Conservation (phyloP, 2,113 vertebrate genomes). For the Saimiri boliviensis region DNA sequence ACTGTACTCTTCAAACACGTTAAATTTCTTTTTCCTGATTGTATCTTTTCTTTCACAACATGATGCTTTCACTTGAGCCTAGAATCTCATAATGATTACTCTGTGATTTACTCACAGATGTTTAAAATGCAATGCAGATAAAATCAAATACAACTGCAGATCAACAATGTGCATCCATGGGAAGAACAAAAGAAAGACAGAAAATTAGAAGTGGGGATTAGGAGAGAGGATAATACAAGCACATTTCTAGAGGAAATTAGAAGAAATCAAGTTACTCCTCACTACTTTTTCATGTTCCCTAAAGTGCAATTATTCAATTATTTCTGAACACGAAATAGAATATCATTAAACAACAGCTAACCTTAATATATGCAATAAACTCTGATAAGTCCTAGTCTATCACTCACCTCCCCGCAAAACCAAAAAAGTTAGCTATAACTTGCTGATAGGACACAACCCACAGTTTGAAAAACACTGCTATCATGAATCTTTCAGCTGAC, state of each 20-base stretch:
- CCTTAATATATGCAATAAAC: neutral
- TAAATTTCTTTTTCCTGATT: constrained; percentile 8
- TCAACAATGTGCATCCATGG: neutral
- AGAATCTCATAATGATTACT: neutral
- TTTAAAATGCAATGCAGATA: neutral
- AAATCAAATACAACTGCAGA: neutral
- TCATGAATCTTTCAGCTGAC: neutral
- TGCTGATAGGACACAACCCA: neutral
- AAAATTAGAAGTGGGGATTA: neutral
- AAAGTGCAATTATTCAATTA: neutral
- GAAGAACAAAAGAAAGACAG: neutral
- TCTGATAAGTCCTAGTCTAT: neutral
- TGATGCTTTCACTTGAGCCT: neutral
- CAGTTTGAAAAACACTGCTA: neutral
- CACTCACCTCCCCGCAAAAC: neutral
- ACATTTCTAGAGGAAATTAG: neutral
- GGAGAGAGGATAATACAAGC: neutral
- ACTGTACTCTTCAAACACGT: neutral
- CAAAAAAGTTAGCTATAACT: neutral
- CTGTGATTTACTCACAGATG: constrained; percentile 28
- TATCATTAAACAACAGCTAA: neutral
- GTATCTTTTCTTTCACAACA: neutral
- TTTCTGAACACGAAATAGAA: neutral
- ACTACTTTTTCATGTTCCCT: neutral
- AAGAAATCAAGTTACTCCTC: constrained; percentile 2